Evolutionary conservation across 2,113 vertebrate genomes (phyloP).

Genomic region (Platysteira castanea): DNA sequence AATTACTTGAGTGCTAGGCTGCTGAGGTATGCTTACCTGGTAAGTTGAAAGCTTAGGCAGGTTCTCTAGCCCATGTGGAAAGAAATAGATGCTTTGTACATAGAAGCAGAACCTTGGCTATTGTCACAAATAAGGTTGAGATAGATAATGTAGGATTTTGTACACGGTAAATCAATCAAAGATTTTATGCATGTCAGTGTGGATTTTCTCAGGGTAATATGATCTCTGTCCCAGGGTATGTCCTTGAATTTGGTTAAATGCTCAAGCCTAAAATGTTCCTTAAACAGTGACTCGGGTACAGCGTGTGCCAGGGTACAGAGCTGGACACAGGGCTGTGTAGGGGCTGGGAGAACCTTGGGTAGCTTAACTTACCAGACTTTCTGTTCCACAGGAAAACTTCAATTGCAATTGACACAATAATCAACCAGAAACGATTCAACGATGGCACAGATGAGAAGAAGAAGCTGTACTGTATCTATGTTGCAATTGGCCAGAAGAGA

Average conservation of each 20-base stretch:
- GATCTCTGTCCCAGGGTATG: constrained; percentile 82
- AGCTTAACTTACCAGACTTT: accelerated
- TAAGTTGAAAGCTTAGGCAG: not conserved
- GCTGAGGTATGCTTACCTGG: not conserved
- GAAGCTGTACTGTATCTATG: constrained; percentile 98
- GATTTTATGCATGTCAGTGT: accelerated
- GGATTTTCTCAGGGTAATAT: not conserved
- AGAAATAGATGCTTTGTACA: accelerated
- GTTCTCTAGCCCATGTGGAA: accelerated
- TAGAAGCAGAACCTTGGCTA: not conserved
- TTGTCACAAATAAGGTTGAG: not conserved
- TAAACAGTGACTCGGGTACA: accelerated
- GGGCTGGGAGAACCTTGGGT: accelerated
- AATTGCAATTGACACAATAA: constrained; percentile 97
- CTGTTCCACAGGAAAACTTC: constrained; percentile 85
- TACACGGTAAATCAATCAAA: not conserved
- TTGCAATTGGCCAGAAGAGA: constrained; percentile 98
- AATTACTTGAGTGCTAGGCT: not conserved
- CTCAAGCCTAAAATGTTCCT: not conserved
- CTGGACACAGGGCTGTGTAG: accelerated
- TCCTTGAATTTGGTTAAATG: constrained; percentile 89
- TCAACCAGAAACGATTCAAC: constrained; percentile 97
- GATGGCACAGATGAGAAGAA: constrained; percentile 96
- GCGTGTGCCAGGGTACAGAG: accelerated
- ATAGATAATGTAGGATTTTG: not conserved